Percentiles rank a stretch among this genome's conserved stretches.
Conservation (phyloP, 2,113 vertebrate genomes). For the Arothron firmamentum region DNA sequence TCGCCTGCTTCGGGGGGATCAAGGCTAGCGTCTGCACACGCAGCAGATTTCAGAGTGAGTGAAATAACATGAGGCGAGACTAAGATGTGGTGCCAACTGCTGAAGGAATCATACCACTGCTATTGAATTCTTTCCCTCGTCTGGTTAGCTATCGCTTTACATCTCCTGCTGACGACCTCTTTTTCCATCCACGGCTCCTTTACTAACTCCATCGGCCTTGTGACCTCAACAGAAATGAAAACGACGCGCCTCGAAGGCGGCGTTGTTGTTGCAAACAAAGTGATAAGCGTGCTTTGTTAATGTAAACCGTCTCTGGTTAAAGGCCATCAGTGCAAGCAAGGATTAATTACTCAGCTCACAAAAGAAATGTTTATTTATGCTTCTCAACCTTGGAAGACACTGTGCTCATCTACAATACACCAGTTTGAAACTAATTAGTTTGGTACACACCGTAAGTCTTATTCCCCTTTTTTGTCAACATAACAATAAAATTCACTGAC, state of each 20-base stretch:
- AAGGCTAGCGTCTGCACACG: constrained; percentile 37
- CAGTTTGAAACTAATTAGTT: constrained; percentile 46
- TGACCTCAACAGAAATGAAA: constrained; percentile 18
- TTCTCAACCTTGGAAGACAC: constrained; percentile 34
- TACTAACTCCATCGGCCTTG: constrained; percentile 7
- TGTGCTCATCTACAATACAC: constrained; percentile 22
- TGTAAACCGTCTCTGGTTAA: constrained; percentile 28
- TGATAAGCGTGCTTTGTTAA: constrained; percentile 35
- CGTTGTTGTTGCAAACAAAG: constrained; percentile 31
- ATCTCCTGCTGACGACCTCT: constrained; percentile 41
- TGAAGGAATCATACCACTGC: constrained; percentile 29
- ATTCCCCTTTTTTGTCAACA: constrained; percentile 1
- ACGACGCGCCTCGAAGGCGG: constrained; percentile 9
- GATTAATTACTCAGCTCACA: constrained; percentile 18
- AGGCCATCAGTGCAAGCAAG: constrained; percentile 10
- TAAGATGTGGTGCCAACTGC: constrained; percentile 39
- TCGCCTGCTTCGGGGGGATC: constrained; percentile 36
- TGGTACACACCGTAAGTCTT: constrained; percentile 19
- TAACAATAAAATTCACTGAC: constrained; percentile 15
- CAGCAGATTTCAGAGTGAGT: constrained; percentile 58
- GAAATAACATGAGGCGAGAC: constrained; percentile 52
- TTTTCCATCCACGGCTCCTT: constrained; percentile 49
- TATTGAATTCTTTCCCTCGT: constrained; percentile 58
- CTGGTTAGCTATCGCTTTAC: constrained; percentile 52
- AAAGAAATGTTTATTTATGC: constrained; percentile 19